Evolutionary conservation across 2,113 vertebrate species (phyloP), one percentile per base, ranked within the genome.

Genomic region (Gnathochromis pfefferi): DNA sequence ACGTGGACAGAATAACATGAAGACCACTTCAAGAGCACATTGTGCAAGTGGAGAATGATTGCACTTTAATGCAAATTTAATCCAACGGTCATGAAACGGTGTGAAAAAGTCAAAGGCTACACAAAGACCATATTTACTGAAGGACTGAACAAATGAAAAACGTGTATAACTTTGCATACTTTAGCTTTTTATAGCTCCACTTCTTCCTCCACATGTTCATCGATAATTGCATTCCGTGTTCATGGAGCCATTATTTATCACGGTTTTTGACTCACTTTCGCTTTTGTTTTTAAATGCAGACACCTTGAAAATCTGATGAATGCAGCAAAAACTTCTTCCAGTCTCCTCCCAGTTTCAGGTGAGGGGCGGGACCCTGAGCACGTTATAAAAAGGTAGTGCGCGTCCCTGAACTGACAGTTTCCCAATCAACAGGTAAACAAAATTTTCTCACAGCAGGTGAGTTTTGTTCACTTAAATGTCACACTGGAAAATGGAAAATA

Each of bases 341-440:
- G 82, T 38, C 80, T 47, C 82, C 91, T 83, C 92, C 88, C 81
- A 42, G 33, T 1, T 16, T 21, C 80, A 92, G 85, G 85, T 92
- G 79, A 84, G 58, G 54, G 91, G 88, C 58, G 82, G 81, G 3
- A 6, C 58, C 28, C 33, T 2, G 53, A 23, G 70, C 28, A 5
- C 26, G 1, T 3, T 54, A 85, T 91, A 91, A 89, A 85, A 19
- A 11, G 49, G 9, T 8, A 2, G 45, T 0, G 23, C 53, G 9
- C 3, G 3, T n/a, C 2, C 3, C 9, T 10, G 9, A 23, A 14
- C 21, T 9, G 33, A 4, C 3, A 11, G 45, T 53, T 26, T 35
- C 10, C 42, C 17, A 33, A 0, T 75, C 42, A 31, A 31, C 16
- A 47, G 40, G 23, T 75, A 19, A 45, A 49, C 16, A 3, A 7